These are phyloP conservation scores for Drosophila buzzatii DNA, from an alignment of 2,888 invertebrate species.

Conservation along the genomic window DNA sequence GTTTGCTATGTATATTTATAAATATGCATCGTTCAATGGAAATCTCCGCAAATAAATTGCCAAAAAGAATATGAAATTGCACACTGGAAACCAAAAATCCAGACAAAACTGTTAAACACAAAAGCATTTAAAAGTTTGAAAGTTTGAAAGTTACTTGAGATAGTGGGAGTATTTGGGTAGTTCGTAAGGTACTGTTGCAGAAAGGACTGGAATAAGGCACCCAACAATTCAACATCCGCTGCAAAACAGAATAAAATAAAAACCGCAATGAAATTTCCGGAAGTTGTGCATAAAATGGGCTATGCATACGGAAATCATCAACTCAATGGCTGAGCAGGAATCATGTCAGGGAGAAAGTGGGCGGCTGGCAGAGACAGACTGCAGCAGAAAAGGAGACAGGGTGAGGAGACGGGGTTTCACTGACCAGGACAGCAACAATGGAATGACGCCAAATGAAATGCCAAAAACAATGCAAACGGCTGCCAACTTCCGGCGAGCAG, in stretches of 20 bases:
- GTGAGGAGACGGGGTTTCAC: constrained; percentile 9
- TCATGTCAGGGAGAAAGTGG: constrained; percentile 37
- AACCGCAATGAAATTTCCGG: constrained; percentile 82
- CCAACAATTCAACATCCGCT: constrained; percentile 60
- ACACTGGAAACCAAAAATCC: not conserved
- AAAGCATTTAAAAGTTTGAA: constrained; percentile 38
- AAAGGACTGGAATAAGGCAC: constrained; percentile 23
- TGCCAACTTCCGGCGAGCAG: constrained; percentile 78
- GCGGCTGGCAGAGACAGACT: not conserved
- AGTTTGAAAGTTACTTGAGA: constrained; percentile 17
- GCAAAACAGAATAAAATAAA: constrained; percentile 36
- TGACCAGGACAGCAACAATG: constrained; percentile 69
- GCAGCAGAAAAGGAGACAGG: not conserved
- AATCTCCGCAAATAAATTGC: constrained; percentile 10
- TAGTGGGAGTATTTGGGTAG: not conserved
- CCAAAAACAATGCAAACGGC: constrained; percentile 77
- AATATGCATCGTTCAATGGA: constrained; percentile 18
- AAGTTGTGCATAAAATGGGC: constrained; percentile 83
- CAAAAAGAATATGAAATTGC: not conserved
- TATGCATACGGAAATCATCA: constrained; percentile 84
- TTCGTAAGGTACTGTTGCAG: constrained; percentile 2
- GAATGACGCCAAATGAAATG: constrained; percentile 68
- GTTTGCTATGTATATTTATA: constrained; percentile 42
- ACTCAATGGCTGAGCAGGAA: constrained; percentile 78
- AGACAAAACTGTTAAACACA: constrained; percentile 28